Evolutionary conservation across 2,888 invertebrate species (phyloP).

Genomic region (Actias luna): DNA sequence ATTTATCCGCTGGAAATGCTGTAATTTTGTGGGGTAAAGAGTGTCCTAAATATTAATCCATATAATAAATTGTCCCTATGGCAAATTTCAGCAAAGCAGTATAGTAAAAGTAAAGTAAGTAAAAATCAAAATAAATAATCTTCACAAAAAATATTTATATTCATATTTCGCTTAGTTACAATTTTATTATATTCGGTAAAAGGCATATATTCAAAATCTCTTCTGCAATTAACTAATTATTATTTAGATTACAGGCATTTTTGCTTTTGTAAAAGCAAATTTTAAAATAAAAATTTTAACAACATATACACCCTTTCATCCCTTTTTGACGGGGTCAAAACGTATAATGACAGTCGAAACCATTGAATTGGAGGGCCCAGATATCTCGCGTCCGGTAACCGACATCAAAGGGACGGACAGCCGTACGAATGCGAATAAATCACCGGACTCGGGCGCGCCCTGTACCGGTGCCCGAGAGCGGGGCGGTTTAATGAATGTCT

Average conservation of each 20-base stretch:
- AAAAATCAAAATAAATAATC: too few relatives aligned
- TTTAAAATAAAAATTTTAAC: slow-evolving; percentile 11
- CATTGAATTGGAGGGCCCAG: slow-evolving; percentile 26
- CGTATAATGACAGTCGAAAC: slow-evolving; percentile 32
- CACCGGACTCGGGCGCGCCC: slow-evolving; percentile 28
- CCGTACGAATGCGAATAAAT: slow-evolving; percentile 36
- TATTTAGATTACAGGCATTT: too few relatives aligned
- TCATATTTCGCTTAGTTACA: too few relatives aligned
- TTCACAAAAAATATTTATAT: too few relatives aligned
- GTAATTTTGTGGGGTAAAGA: too few relatives aligned
- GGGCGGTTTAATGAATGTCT: slow-evolving; percentile 36
- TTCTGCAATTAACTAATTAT: not conserved
- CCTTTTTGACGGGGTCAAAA: slow-evolving; percentile 21
- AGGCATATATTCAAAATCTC: not conserved
- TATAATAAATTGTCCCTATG: too few relatives aligned
- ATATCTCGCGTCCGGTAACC: slow-evolving; percentile 33
- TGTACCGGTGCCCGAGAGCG: slow-evolving; percentile 24
- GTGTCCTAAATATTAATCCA: too few relatives aligned
- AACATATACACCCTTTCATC: not conserved
- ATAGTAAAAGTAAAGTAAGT: too few relatives aligned
- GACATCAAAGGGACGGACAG: slow-evolving; percentile 31
- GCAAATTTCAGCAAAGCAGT: too few relatives aligned
- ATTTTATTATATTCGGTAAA: too few relatives aligned
- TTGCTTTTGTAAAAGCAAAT: not conserved
- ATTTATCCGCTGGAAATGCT: too few relatives aligned